Evolutionary conservation across 2,113 vertebrate species (phyloP), one percentile per base, ranked within the genome.

Genomic region (Coregonus clupeaformis): DNA sequence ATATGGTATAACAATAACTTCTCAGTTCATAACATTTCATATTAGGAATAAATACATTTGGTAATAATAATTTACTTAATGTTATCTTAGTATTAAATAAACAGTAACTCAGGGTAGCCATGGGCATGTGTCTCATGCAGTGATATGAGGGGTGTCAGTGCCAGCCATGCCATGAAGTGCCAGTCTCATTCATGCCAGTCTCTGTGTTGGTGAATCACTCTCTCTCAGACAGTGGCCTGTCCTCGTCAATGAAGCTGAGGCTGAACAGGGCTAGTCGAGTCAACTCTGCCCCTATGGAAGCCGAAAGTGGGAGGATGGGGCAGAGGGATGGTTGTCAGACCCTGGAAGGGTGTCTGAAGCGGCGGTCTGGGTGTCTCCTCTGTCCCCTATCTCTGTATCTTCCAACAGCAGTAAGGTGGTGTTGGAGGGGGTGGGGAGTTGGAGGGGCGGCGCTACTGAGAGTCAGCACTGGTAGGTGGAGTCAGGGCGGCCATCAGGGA

Each of bases 221-320:
- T 0, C 52, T 42, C 65, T 92, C 86, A 93, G 79, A 85, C 80
- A 0, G 86, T 85, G 0, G 90, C 52, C 77, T 89, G 30, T 90
- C 91, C 77, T 94, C 94, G 32, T 94, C 86, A 27, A 94, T 89
- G 77, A 92, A 93, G 83, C 89, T 91, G 79, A 94, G n/a, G 89
- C 76, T 91, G 87, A 22, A 60, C 57, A 32, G 65, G 65, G 65
- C 18, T 36, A 4, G 29, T 30, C 1, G 18, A n/a, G 30, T 16
- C 65, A 47, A 6, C 32, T 68, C 36, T 22, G 24, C 68, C 71
- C 78, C 71, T 73, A 76, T 3, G 69, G 71, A n/a, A 80, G 68
- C n/a, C 68, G 73, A 27, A n/a, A n/a, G n/a, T n/a, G 72, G 73
- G 72, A 80, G 84, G 14, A 75, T 70, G 59, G 77, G 79, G 77